phyloP scores from a whole-genome alignment of 2,888 invertebrate species.

The Drosophila silvestris region DNA sequence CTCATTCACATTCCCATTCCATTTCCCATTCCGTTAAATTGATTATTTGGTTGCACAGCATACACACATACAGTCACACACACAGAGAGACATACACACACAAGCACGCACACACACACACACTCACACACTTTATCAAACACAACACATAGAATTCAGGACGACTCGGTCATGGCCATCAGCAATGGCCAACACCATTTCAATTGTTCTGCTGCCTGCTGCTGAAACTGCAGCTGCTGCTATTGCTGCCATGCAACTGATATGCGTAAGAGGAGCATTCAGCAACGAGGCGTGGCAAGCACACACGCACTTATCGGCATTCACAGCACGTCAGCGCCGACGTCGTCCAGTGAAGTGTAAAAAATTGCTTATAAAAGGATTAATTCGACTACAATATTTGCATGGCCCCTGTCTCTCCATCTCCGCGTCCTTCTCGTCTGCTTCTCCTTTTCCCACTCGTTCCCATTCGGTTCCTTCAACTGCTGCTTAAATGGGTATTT shows the following conservation, averaged over 20 bases:
- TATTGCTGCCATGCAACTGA: slow-evolving; percentile 41
- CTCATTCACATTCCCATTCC: slow-evolving; percentile 46
- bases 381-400: slow-evolving; percentile 78
- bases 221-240: slow-evolving; percentile 5
- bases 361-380: slow-evolving; percentile 80
- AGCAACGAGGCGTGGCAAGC: slow-evolving; percentile 61
- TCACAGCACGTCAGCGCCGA: slow-evolving; percentile 69
- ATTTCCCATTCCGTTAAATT: slow-evolving; percentile 63
- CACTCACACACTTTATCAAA: slow-evolving; percentile 1
- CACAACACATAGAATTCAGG: slow-evolving; percentile 19
- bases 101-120: background rate
- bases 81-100: background rate
- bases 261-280: slow-evolving; percentile 52
- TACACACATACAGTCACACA: slow-evolving; percentile 9
- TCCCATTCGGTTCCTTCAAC: background rate
- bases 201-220: slow-evolving; percentile 30
- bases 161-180: slow-evolving; percentile 56
- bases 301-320: slow-evolving; percentile 70
- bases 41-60: slow-evolving; percentile 68
- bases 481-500: background rate
- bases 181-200: slow-evolving; percentile 38
- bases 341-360: slow-evolving; percentile 66
- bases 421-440: slow-evolving; percentile 1
- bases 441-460: background rate
- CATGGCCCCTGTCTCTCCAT: slow-evolving; percentile 8